phyloP scores from a whole-genome alignment of 2,888 invertebrate species.

The Lumbricus terrestris region DNA sequence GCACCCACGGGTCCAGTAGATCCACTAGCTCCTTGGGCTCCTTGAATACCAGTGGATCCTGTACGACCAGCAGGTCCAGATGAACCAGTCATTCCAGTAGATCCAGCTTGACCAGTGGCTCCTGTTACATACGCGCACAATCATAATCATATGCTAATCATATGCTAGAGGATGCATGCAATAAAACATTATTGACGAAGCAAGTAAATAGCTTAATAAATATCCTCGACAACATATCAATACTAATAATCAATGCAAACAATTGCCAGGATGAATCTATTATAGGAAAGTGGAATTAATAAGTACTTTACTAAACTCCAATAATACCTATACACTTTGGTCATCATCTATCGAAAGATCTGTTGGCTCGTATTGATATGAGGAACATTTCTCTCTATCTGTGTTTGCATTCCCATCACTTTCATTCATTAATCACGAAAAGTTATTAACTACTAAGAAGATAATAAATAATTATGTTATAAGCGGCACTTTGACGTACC shows the following conservation, averaged over 20 bases:
- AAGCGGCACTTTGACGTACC: background rate
- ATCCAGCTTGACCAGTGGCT: background rate
- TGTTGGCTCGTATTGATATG: too few relatives aligned
- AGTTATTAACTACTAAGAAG: background rate
- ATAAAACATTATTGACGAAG: background rate
- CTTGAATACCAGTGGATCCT: conserved; percentile 14
- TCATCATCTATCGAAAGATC: too few relatives aligned
- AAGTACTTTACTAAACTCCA: too few relatives aligned
- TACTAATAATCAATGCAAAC: background rate
- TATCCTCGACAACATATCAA: background rate
- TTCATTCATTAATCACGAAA: background rate
- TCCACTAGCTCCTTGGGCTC: conserved; percentile 18
- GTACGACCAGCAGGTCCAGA: background rate
- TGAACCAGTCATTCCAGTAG: conserved; percentile 4
- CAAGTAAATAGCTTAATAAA: too few relatives aligned
- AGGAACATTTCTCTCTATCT: too few relatives aligned
- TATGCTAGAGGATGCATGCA: background rate
- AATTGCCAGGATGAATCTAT: too few relatives aligned
- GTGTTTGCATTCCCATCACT: too few relatives aligned
- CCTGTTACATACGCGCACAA: background rate
- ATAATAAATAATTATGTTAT: background rate
- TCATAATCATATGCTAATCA: background rate
- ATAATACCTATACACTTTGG: background rate
- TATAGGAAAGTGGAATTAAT: too few relatives aligned
- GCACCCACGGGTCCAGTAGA: conserved; percentile 23